phyloP scores from a whole-genome alignment of 2,888 invertebrate genomes.

The Chrysolina haemoptera region DNA sequence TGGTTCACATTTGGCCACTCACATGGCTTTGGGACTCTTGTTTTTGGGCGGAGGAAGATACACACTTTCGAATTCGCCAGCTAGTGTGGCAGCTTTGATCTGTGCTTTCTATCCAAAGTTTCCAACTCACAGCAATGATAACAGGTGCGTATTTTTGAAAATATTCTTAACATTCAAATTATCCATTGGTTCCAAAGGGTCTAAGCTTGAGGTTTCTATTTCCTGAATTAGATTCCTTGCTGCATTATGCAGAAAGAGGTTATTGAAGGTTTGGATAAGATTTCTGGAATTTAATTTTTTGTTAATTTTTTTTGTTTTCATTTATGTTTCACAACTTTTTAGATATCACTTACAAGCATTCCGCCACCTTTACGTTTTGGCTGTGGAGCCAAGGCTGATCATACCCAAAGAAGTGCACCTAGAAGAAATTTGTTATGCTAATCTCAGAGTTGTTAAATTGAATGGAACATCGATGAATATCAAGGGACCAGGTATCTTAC shows the following conservation, averaged over 20 bases:
- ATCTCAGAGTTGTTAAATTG: slow-evolving; percentile 76
- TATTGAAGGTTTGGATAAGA: too few species aligned
- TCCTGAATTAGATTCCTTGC: too few species aligned
- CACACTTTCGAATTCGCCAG: slow-evolving; percentile 85
- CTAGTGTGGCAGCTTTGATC: slow-evolving; percentile 90
- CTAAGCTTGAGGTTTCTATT: too few species aligned
- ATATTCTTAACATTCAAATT: neutral
- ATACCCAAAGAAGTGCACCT: slow-evolving; percentile 89
- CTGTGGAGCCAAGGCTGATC: slow-evolving; percentile 91
- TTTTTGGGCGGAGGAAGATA: slow-evolving; percentile 95
- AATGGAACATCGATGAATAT: slow-evolving; percentile 68
- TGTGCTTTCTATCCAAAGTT: slow-evolving; percentile 98
- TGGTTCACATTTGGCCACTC: slow-evolving; percentile 95
- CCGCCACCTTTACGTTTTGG: slow-evolving; percentile 95
- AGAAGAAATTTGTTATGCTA: slow-evolving; percentile 86
- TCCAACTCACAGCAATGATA: slow-evolving; percentile 96
- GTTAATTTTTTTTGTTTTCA: too few species aligned
- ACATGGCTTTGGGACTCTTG: slow-evolving; percentile 93
- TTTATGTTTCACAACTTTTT: slow-evolving; percentile 30
- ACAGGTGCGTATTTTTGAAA: slow-evolving; percentile 76
- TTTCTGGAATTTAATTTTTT: too few species aligned
- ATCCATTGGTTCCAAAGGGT: too few species aligned
- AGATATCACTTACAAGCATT: slow-evolving; percentile 98
- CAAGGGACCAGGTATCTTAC: slow-evolving; percentile 89
- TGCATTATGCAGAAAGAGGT: too few species aligned